Evolutionary conservation across 2,888 invertebrate species (phyloP).

Genomic region (Carpatolechia fugitivella): DNA sequence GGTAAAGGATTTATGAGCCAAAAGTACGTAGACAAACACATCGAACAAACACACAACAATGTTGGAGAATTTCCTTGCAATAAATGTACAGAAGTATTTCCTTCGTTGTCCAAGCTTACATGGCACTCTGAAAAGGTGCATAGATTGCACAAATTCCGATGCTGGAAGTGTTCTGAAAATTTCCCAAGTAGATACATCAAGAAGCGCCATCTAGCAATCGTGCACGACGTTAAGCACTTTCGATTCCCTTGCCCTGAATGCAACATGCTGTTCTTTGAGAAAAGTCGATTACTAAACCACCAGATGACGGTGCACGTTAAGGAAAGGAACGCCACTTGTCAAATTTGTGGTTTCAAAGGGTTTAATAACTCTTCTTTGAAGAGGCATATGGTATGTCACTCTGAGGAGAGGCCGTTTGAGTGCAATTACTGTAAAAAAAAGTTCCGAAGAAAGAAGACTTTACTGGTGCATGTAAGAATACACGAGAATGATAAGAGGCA

Average conservation of each 20-base stretch:
- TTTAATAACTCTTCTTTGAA: conserved; percentile 66
- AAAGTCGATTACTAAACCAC: conserved; percentile 49
- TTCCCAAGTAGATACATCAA: conserved; percentile 49
- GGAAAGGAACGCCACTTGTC: conserved; percentile 50
- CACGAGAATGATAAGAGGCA: conserved; percentile 75
- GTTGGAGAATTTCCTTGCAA: conserved; percentile 30
- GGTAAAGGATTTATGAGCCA: conserved; percentile 56
- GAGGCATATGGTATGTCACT: conserved; percentile 77
- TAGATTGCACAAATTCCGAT: conserved; percentile 32
- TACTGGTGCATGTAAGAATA: conserved; percentile 70
- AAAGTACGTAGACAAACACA: conserved; percentile 47
- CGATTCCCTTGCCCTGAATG: conserved; percentile 60
- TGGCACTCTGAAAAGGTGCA: conserved; percentile 28
- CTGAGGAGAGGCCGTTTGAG: conserved; percentile 74
- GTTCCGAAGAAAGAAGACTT: conserved; percentile 76
- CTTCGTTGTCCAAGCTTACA: conserved; percentile 33
- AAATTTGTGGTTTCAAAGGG: conserved; percentile 59
- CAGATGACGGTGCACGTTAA: conserved; percentile 57
- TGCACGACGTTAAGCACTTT: conserved; percentile 51
- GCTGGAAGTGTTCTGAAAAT: conserved; percentile 54
- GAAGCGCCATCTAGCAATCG: conserved; percentile 53
- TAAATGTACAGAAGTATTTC: conserved; percentile 39
- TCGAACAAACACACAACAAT: conserved; percentile 41
- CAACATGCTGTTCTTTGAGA: conserved; percentile 43
- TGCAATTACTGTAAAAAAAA: conserved; percentile 78